These are phyloP conservation scores for Danio jaintianensis DNA, from an alignment of 2,797 vertebrate species.

Conservation along the genomic window DNA sequence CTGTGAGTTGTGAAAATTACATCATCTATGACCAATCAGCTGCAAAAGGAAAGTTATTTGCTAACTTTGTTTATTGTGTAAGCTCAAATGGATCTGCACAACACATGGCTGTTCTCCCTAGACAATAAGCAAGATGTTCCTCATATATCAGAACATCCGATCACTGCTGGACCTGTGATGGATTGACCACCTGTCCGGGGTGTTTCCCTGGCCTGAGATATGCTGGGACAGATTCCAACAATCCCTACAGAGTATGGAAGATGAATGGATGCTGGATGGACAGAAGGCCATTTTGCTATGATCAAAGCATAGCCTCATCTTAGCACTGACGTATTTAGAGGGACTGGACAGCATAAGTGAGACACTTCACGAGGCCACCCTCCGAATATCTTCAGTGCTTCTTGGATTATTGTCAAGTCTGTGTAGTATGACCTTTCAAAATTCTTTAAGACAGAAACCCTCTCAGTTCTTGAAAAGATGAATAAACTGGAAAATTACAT, in stretches of 20 bases:
- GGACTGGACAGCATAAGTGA: background rate
- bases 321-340: background rate
- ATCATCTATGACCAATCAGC: background rate
- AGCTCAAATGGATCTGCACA: background rate
- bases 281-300: background rate
- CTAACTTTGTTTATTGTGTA: background rate
- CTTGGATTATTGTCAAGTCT: background rate
- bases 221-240: background rate
- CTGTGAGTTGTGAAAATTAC: too few species aligned
- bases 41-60: background rate
- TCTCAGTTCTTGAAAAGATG: background rate
- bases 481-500: background rate
- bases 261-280: background rate
- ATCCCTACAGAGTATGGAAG: background rate
- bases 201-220: background rate
- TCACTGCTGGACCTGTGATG: background rate
- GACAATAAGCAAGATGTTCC: constrained; percentile 22
- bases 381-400: background rate
- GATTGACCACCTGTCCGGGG: constrained; percentile 18
- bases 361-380: background rate
- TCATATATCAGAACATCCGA: background rate
- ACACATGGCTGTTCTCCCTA: constrained; percentile 15
- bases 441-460: constrained; percentile 1
- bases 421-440: constrained; percentile 10
- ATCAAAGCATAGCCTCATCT: background rate